A percentile compares a stretch with the other conserved stretches of the same genome.
phyloP scores from a whole-genome alignment of 2,888 invertebrate species.

The Nemoura dubitans region DNA sequence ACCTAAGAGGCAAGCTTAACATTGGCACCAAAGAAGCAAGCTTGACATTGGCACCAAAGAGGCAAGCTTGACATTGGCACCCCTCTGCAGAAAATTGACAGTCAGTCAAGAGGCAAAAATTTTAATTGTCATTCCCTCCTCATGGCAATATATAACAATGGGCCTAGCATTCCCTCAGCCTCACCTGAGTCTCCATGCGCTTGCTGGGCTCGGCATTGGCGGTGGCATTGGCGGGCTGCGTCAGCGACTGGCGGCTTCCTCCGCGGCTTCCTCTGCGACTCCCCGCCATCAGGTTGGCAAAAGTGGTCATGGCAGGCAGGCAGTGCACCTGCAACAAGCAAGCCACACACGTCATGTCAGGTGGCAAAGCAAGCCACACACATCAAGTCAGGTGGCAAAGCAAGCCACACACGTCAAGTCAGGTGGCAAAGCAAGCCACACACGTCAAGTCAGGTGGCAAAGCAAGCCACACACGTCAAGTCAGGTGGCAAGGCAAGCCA shows the following conservation, averaged over 20 bases:
- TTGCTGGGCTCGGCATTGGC: not conserved
- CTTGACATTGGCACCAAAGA: too few relatives aligned
- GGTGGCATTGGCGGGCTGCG: not conserved
- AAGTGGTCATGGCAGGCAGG: slow-evolving; percentile 48
- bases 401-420: too few relatives aligned
- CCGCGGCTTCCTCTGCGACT: slow-evolving; percentile 36
- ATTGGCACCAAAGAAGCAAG: too few relatives aligned
- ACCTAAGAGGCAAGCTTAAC: too few relatives aligned
- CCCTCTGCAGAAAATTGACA: too few relatives aligned
- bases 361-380: too few relatives aligned
- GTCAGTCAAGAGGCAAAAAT: not conserved
- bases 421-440: not conserved
- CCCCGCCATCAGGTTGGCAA: slow-evolving; percentile 48
- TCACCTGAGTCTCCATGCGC: slow-evolving; percentile 21
- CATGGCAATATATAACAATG: not conserved
- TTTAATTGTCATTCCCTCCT: not conserved
- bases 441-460: too few relatives aligned
- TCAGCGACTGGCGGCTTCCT: not conserved
- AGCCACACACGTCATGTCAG: not conserved
- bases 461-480: too few relatives aligned
- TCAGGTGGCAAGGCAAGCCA: too few relatives aligned
- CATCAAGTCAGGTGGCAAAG: too few relatives aligned
- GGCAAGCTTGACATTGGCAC: too few relatives aligned
- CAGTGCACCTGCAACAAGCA: slow-evolving; percentile 46
- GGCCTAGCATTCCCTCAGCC: not conserved